Evolutionary conservation across 2,113 vertebrate species (phyloP).

Genomic region (Saiga tatarica): DNA sequence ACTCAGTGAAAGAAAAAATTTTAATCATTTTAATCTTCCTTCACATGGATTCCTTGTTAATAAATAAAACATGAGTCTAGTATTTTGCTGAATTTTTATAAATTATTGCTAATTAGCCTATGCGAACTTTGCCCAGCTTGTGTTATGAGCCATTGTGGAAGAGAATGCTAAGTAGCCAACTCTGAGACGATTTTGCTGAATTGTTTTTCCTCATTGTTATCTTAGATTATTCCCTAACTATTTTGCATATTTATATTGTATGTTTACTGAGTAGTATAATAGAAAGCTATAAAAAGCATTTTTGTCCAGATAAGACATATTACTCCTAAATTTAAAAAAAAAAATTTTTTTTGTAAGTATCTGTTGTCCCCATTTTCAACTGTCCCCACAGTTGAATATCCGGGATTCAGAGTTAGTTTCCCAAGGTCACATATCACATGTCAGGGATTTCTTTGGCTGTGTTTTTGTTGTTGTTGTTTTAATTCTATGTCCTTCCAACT

Average conservation of each 20-base stretch:
- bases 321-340: neutral
- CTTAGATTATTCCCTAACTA: constrained; percentile 17
- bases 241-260: constrained; percentile 7
- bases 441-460: neutral
- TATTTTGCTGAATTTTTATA: neutral
- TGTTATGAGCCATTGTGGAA: neutral
- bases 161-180: neutral
- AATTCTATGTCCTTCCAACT: neutral
- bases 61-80: neutral
- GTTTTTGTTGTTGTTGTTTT: neutral
- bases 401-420: constrained; percentile 26
- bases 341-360: neutral
- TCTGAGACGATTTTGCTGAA: neutral
- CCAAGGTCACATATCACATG: neutral
- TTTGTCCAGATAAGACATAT: neutral
- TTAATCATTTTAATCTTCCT: neutral
- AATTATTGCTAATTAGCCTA: neutral
- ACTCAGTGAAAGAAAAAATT: neutral
- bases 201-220: neutral
- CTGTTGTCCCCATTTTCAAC: neutral
- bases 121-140: neutral
- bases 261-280: neutral
- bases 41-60: neutral
- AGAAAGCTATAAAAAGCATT: neutral
- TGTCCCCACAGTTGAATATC: neutral